phyloP scores from a whole-genome alignment of 1,140 invertebrate species.

The Hermetia illucens region DNA sequence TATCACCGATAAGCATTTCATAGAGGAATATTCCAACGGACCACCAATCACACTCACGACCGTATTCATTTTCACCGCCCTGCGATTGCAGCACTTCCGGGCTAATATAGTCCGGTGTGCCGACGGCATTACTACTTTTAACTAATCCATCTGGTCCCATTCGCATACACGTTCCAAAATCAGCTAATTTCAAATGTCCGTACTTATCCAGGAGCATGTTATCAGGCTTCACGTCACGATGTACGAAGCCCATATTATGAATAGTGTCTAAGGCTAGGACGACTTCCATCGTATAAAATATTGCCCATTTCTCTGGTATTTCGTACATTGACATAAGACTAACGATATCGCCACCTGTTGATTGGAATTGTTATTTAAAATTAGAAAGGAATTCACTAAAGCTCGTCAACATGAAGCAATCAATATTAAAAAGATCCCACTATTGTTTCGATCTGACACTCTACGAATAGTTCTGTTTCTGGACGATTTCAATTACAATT shows the following conservation, averaged over 20 bases:
- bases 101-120: constrained; percentile 93
- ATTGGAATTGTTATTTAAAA: no score
- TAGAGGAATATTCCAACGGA: constrained; percentile 97
- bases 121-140: constrained; percentile 92
- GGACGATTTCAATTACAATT: no score
- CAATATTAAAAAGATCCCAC: constrained; percentile 14
- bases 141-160: constrained; percentile 94
- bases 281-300: constrained; percentile 98
- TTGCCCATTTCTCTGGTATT: constrained; percentile 97
- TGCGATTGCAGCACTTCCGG: constrained; percentile 97
- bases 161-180: constrained; percentile 98
- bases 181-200: constrained; percentile 94
- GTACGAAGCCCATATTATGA: constrained; percentile 98
- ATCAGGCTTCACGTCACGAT: constrained; percentile 97
- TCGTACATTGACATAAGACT: constrained; percentile 98
- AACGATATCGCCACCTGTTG: constrained; percentile 94
- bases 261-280: constrained; percentile 96
- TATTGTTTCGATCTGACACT: no score
- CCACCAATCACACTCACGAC: constrained; percentile 99
- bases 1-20: constrained; percentile 98
- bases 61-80: constrained; percentile 89
- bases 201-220: constrained; percentile 93
- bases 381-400: constrained; percentile 16
- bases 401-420: background rate
- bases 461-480: no score